Evolutionary conservation across 1,140 invertebrate species (phyloP), one percentile per base, ranked within the genome.

Genomic region (Penaeus japonicus): DNA sequence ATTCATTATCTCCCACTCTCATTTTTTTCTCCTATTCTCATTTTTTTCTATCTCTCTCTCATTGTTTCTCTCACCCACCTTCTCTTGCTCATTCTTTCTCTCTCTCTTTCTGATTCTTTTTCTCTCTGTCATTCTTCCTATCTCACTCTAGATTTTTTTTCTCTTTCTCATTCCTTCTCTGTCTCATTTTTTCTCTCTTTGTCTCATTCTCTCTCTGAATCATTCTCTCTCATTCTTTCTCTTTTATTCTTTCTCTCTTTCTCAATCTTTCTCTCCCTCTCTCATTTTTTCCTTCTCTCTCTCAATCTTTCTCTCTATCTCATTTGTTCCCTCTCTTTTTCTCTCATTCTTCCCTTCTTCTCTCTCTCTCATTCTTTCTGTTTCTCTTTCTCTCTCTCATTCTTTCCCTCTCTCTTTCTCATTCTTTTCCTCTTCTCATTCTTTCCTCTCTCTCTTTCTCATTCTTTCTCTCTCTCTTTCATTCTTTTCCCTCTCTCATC

Each of bases 341-440:
- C 27, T 12, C 81, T 70, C 39, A 7, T 10, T 39, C 39, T 4
- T 70, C 80, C 15, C 81, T 7, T 24, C 54, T 7, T 70, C 81
- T 83, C 39, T 73, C 81, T 70, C 81, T 82, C 81, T 73, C 81
- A 59, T 39, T 70, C 80, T 81, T 0, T 70, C 80, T 82, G 22
- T 70, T 18, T 82, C 80, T 82, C 80, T 82, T n/a, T 82, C 39
- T 55, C 15, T 32, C 12, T 10, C 4, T 4, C 12, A 4, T 65
- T 24, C 24, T 32, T 65, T 32, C 78, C 39, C 32, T 80, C 59
- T 86, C 57, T 15, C 62, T 84, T 12, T 87, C 73, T 20, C 53
- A 53, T 27, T 32, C 20, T 5, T 39, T 86, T 35, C 80, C 30
- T 18, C n/a, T 20, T 30, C 35, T 27, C 47, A 18, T 35, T n/a